A percentile compares a stretch with the other conserved stretches of the same genome.
Conservation (phyloP, 2,113 vertebrate species). For the Corythornis vintsioides region DNA sequence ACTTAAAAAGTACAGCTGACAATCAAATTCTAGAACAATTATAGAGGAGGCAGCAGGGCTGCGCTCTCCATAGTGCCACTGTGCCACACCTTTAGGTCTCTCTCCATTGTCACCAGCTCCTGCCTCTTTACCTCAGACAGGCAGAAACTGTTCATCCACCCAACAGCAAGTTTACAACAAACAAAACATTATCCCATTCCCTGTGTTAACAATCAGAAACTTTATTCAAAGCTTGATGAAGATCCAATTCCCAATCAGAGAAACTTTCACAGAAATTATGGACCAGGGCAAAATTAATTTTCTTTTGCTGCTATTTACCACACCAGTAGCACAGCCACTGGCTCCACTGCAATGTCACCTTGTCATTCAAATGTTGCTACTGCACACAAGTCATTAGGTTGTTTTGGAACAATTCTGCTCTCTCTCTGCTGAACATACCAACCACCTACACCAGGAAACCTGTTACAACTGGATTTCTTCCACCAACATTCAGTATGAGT, state of each 20-base stretch:
- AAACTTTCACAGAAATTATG: background rate
- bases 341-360: slow-evolving; percentile 17
- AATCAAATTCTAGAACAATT: background rate
- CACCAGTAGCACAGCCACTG: fast-evolving
- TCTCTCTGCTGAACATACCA: background rate
- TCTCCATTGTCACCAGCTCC: background rate
- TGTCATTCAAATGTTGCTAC: background rate
- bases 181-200: background rate
- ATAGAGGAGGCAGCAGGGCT: background rate
- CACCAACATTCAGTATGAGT: background rate
- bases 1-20: background rate
- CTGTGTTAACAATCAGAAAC: background rate
- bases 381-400: background rate
- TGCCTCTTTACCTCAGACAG: background rate
- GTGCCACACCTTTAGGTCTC: background rate
- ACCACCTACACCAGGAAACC: background rate
- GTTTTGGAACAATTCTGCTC: background rate
- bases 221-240: background rate
- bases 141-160: background rate
- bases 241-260: background rate
- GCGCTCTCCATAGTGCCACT: background rate
- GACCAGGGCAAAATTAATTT: background rate
- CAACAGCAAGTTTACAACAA: background rate
- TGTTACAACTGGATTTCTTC: slow-evolving; percentile 17
- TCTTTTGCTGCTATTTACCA: background rate